Percentiles rank a stretch among this genome's conserved stretches.
Evolutionary conservation across 2,113 vertebrate genomes (phyloP).

Genomic region (Zosterops pallidus): DNA sequence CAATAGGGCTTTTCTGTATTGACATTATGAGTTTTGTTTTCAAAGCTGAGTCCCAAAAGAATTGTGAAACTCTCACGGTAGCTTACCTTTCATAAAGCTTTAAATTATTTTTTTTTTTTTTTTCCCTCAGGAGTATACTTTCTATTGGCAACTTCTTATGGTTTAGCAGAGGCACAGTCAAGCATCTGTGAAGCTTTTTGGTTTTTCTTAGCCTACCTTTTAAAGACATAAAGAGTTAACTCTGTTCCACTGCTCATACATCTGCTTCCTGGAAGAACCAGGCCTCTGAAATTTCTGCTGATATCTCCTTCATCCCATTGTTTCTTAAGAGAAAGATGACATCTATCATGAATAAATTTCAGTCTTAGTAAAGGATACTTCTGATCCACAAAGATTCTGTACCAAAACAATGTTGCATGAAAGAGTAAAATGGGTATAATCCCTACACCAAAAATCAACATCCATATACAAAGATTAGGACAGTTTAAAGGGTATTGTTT

Average conservation of each 20-base stretch:
- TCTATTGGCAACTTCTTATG: conserved; percentile 16
- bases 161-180: neutral
- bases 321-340: neutral
- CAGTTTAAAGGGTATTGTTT: neutral
- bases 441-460: neutral
- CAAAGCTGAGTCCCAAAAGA: conserved; percentile 34
- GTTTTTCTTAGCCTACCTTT: neutral
- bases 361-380: conserved; percentile 12
- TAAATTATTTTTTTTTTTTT: neutral
- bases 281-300: neutral
- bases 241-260: neutral
- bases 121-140: neutral
- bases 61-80: neutral
- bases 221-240: neutral
- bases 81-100: conserved; percentile 24
- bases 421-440: neutral
- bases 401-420: neutral
- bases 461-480: neutral
- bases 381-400: neutral
- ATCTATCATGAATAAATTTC: neutral
- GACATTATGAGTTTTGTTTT: conserved; percentile 34
- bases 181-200: neutral
- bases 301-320: neutral
- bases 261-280: neutral
- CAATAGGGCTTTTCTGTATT: conserved; percentile 2